Conservation (phyloP, 2,888 invertebrate genomes). For the Sisyra terminalis region DNA sequence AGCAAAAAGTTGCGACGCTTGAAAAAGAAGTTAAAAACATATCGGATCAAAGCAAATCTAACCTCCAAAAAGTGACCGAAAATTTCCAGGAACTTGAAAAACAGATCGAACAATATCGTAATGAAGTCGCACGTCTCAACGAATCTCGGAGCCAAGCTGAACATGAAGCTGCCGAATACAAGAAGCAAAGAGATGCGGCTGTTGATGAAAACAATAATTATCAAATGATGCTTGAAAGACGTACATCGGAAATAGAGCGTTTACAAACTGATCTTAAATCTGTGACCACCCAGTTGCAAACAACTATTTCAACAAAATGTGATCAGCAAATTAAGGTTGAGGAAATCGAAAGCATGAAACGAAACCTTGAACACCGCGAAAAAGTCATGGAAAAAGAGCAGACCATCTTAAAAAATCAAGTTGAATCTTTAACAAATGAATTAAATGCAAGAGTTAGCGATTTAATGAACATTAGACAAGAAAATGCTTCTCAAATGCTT, state of each 20-base stretch:
- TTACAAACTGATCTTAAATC: slow-evolving; percentile 49
- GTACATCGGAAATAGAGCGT: slow-evolving; percentile 56
- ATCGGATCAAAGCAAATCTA: slow-evolving; percentile 43
- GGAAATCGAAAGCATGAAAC: slow-evolving; percentile 66
- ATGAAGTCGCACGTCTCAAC: slow-evolving; percentile 45
- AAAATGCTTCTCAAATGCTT: slow-evolving; percentile 45
- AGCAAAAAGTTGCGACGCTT: slow-evolving; percentile 35
- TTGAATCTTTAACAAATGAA: slow-evolving; percentile 61
- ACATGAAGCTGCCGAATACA: slow-evolving; percentile 44
- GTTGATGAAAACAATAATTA: slow-evolving; percentile 62
- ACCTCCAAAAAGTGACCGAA: slow-evolving; percentile 41
- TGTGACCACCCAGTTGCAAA: slow-evolving; percentile 55
- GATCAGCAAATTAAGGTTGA: slow-evolving; percentile 65
- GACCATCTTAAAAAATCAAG: slow-evolving; percentile 56
- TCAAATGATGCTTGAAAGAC: slow-evolving; percentile 50
- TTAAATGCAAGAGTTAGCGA: slow-evolving; percentile 63
- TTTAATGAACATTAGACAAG: slow-evolving; percentile 56
- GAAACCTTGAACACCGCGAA: slow-evolving; percentile 64
- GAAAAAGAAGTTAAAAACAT: slow-evolving; percentile 39
- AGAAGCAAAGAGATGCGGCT: slow-evolving; percentile 51
- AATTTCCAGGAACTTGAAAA: slow-evolving; percentile 44
- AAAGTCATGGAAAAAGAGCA: slow-evolving; percentile 73
- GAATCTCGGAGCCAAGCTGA: slow-evolving; percentile 45
- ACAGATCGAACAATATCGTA: slow-evolving; percentile 42
- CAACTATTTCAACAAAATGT: slow-evolving; percentile 65